Evolutionary conservation across 2,113 vertebrate genomes (phyloP), one percentile per base, ranked within the genome.

Genomic region (Rhinogobius similis): DNA sequence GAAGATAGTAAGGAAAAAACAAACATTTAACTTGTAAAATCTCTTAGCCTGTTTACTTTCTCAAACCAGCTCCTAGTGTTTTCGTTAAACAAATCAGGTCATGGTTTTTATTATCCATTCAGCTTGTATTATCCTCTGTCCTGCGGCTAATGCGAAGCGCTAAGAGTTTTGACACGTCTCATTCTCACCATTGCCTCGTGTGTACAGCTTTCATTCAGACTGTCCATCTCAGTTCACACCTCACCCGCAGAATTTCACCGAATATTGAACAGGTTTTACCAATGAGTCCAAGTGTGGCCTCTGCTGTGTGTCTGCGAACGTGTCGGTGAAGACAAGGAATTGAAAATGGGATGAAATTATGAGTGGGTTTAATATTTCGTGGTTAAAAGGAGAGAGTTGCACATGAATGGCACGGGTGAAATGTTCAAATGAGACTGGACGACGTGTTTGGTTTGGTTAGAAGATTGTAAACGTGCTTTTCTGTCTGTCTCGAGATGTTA

Each of bases 211-310:
- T 27, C 14, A 27, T 56, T 7, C 12, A 5, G 68, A 36, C 71
- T 58, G 62, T 53, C 66, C 77, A 76, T 21, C 50, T n/a, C 21
- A 21, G 46, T 50, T 53, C 75, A 78, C 67, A 78, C 18, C 56
- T 24, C 63, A 77, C 75, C 65, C 0, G 29, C 50, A 68, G 72
- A 56, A 64, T 68, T 44, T 38, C 65, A 43, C 44, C 79, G 75
- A 75, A 82, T 84, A 77, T 80, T 82, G 84, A 84, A 72, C 72
- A 76, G 76, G 58, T 79, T 89, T 77, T 74, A n/a, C 65, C 79
- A 82, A 86, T 73, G 58, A 80, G 65, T 18, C 63, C 53, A 14
- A 16, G 24, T 23, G 67, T 62, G 71, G 65, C 77, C 56, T 62
- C 20, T 41, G 68, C 75, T 36, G 32, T 68, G 65, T 62, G 71